Percentiles rank a stretch among this genome's conserved stretches.
phyloP scores from a whole-genome alignment of 2,797 vertebrate species.

The Poecile montanus region DNA sequence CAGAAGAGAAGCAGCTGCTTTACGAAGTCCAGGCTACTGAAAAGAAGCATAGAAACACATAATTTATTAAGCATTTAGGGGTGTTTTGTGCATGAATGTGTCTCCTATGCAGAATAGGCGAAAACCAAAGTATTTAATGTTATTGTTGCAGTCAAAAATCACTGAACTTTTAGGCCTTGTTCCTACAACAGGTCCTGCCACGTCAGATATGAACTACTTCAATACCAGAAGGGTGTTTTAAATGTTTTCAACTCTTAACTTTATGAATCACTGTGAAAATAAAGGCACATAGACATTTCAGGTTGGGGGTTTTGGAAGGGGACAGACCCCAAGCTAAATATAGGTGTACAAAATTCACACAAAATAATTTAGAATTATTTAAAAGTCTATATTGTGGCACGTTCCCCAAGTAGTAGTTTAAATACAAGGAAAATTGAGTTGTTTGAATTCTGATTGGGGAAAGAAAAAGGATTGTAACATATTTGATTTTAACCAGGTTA shows the following conservation, averaged over 20 bases:
- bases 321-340: not conserved
- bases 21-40: conserved; percentile 7
- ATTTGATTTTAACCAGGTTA: not conserved
- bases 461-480: not conserved
- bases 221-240: not conserved
- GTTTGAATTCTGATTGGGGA: not conserved
- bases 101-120: not conserved
- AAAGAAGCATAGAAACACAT: not conserved
- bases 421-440: not conserved
- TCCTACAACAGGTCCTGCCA: not conserved
- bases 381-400: not conserved
- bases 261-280: conserved; percentile 47
- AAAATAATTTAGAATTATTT: not conserved
- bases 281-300: not conserved
- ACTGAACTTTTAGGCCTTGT: not conserved
- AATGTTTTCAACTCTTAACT: not conserved
- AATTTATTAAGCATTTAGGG: not conserved
- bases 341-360: not conserved
- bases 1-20: not conserved
- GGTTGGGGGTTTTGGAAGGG: not conserved
- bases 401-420: not conserved
- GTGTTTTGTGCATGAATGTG: not conserved
- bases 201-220: not conserved
- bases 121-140: conserved; percentile 49
- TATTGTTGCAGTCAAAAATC: not conserved